Base-by-base conservation (phyloP, 2,888 invertebrate species). In the Agonopterix arenella region DNA sequence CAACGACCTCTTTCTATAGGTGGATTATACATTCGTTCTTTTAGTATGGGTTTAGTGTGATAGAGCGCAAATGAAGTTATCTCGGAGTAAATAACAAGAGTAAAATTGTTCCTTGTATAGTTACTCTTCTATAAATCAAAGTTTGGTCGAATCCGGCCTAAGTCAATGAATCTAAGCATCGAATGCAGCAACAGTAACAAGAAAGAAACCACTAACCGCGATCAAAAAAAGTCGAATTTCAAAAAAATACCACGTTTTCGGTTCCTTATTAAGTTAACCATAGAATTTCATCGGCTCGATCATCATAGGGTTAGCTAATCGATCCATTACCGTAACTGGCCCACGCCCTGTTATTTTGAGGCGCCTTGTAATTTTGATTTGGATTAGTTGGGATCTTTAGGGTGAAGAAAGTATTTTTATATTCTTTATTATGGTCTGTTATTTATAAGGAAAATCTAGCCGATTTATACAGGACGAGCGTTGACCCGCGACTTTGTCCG, bases 211-310 rank as follows among this genome's bases (percentile, higher is more conserved):
- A 28, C 48, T 28, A 44, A n/a, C n/a, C 45, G 46, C 36, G 11
- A 11, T 10, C 38, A 2, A 40, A 51, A 51, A 54, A 55, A 52
- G 40, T 40, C n/a, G 11, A 36, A 45, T n/a, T 40, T 48, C 44
- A 41, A 54, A 54, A 57, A 55, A 54, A 46, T 40, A 46, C 53
- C 49, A 54, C 50, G 53, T 58, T 57, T 58, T 61, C 56, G 57
- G 55, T 52, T 49, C 48, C 50, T 57, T 57, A 66, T 61, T 62
- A 63, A 58, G 60, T 53, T 62, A 62, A 63, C 57, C 59, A 60
- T 55, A 59, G 56, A 66, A 60, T 64, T 61, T 66, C 62, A 64
- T 61, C 64, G 57, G 56, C 28, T 50, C 58, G 58, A 61, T 61
- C 60, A 64, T 59, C 40, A 11, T 10, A 40, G 51, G 57, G 59